phyloP scores from a whole-genome alignment of 1,140 invertebrate species.

The Mizuhopecten yessoensis region DNA sequence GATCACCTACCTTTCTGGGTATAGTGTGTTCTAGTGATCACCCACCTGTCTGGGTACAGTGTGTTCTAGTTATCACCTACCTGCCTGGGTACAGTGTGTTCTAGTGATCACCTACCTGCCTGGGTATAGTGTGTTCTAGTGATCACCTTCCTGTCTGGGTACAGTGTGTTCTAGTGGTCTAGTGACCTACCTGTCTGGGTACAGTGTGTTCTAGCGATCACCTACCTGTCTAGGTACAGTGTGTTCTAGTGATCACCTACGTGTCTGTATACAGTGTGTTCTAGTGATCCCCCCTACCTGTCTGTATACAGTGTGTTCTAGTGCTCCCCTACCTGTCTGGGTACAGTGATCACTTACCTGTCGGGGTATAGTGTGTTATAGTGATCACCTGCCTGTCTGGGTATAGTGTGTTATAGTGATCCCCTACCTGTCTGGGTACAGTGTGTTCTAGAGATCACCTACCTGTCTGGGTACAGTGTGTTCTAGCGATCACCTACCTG shows the following conservation, averaged over 20 bases:
- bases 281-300: conserved; percentile 1
- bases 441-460: not conserved
- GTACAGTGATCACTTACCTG: not conserved
- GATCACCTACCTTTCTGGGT: not conserved
- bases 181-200: not conserved
- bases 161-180: not conserved
- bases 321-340: not conserved
- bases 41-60: not conserved
- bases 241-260: not conserved
- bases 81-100: no score
- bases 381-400: no score
- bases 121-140: no score
- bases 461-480: not conserved
- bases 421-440: no score
- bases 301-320: not conserved
- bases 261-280: not conserved
- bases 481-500: not conserved
- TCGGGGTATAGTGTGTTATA: no score
- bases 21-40: not conserved
- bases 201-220: not conserved
- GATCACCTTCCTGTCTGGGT: no score
- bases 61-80: no score
- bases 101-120: no score
- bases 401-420: no score
- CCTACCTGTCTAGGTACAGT: not conserved